Conservation (phyloP, 2,888 invertebrate species). For the Synergus laeviventris region DNA sequence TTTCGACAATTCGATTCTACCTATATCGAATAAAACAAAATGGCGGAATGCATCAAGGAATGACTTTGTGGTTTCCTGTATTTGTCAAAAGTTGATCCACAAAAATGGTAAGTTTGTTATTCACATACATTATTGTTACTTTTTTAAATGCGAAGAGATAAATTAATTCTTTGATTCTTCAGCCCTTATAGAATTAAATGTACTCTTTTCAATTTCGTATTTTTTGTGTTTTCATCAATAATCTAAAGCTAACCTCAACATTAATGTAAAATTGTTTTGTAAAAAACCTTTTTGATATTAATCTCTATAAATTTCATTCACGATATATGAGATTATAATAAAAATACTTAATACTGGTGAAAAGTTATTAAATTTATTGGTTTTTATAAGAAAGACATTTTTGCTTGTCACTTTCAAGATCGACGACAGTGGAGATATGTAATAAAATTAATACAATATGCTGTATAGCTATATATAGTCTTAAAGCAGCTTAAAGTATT, state of each 20-base stretch:
- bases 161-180: not conserved
- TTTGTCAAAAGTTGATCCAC: constrained; percentile 26
- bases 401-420: constrained; percentile 26
- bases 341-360: not conserved
- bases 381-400: not conserved
- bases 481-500: too few species aligned
- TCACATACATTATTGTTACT: not conserved
- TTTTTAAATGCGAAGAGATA: not conserved
- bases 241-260: constrained; percentile 3
- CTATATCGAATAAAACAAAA: constrained; percentile 10
- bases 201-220: not conserved
- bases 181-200: not conserved
- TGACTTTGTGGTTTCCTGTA: constrained; percentile 33
- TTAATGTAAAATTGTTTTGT: not conserved
- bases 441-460: not conserved
- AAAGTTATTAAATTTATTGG: not conserved
- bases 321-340: not conserved
- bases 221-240: not conserved
- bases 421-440: too few species aligned
- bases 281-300: not conserved
- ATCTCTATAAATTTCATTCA: not conserved
- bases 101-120: constrained; percentile 22
- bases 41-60: not conserved
- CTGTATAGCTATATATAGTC: too few species aligned
- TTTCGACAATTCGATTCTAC: not conserved